Base-by-base conservation (phyloP, 2,797 vertebrate species). In the Ctenosaura bakeri region DNA sequence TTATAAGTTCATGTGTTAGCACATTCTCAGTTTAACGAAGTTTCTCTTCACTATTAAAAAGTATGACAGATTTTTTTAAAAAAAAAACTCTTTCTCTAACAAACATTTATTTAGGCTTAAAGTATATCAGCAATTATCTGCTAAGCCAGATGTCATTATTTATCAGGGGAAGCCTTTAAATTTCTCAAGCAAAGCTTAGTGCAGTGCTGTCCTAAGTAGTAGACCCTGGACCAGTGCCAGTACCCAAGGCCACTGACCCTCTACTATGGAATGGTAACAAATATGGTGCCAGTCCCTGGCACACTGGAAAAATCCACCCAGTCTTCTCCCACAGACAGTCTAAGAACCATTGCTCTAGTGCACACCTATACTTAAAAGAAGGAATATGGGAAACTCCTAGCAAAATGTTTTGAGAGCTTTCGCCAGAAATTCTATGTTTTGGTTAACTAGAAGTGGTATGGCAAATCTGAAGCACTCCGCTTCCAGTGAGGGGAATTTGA, bases 31-130 rank as follows among this genome's bases (percentile, higher is more conserved):
- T 84, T 83, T 90, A 82, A 32, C 66, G 13, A 90, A 35, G 20
- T 79, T 82, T 93, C 85, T 92, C 66, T 95, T 83, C 52, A 89
- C 46, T 12, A 89, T 42, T 0, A 78, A 90, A 83, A 82, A 93
- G 77, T 73, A 62, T 2, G 91, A 85, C 80, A 88, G 9, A 26
- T 14, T 69, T 64, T 9, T 46, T 46, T 69, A 10, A 29, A 76
- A 91, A 76, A 94, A 93, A 80, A 86, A 89, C 59, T 92, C 73
- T 91, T 92, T 77, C 89, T 88, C 73, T 94, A 85, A 91, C 46
- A 62, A 95, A 29, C 89, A 13, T 90, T 93, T 93, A 92, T 10
- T 42, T 56, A 22, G n/a, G 26, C 32, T 86, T 86, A 62, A 92
- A 84, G 81, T 13, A 3, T 50, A 50, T 77, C 24, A 81, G 74